Conservation (phyloP, 1,140 invertebrate genomes). For the Zaprionus africanus region DNA sequence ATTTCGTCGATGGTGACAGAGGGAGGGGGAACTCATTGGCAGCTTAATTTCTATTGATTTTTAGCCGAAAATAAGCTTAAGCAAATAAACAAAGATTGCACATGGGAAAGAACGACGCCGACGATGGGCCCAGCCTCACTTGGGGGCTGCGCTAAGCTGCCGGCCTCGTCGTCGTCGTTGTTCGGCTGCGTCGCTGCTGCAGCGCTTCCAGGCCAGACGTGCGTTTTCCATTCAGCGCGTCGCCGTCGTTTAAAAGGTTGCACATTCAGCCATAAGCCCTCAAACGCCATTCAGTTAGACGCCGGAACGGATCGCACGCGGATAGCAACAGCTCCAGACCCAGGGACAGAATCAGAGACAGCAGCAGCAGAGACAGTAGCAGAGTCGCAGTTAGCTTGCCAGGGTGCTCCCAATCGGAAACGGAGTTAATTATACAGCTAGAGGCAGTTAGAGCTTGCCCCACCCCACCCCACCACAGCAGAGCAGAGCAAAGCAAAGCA, state of each 20-base stretch:
- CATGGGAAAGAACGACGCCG: constrained; percentile 19
- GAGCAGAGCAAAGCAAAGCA: background rate
- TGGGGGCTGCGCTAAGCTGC: constrained; percentile 2
- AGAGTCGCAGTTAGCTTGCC: background rate
- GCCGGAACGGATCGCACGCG: constrained; percentile 74
- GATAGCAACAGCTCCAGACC: constrained; percentile 9
- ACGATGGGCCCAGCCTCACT: constrained; percentile 12
- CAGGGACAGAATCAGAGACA: background rate
- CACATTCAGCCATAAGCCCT: constrained; percentile 78
- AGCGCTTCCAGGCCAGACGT: constrained; percentile 61
- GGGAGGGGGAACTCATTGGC: background rate
- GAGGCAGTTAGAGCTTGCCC: background rate
- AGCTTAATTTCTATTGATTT: constrained; percentile 43
- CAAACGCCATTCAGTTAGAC: constrained; percentile 80
- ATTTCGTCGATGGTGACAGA: constrained; percentile 9
- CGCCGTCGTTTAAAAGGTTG: constrained; percentile 78
- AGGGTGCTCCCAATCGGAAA: constrained; percentile 1
- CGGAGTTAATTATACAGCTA: background rate
- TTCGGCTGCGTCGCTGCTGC: constrained; percentile 16
- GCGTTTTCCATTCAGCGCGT: constrained; percentile 82
- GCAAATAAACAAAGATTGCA: constrained; percentile 51
- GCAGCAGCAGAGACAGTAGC: background rate
- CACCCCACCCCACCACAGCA: background rate
- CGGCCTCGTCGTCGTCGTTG: background rate
- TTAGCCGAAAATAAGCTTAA: constrained; percentile 26